A percentile compares a stretch with the other conserved stretches of the same genome.
These are phyloP conservation scores for Chelonia mydas DNA, from an alignment of 2,797 vertebrate genomes.

Conservation along the genomic window DNA sequence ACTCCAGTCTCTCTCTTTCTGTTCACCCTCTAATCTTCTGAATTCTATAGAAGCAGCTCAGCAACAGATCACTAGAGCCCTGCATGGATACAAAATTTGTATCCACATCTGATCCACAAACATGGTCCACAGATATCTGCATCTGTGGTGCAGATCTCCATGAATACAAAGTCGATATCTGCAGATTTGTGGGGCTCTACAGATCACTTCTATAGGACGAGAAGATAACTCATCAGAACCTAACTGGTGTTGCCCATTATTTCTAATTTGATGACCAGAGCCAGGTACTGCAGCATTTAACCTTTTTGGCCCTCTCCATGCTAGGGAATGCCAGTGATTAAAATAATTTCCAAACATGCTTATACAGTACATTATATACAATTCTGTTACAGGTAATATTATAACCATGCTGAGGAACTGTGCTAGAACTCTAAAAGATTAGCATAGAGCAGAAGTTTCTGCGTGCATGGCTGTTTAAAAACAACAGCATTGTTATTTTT, in stretches of 20 bases:
- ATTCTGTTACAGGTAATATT: not conserved
- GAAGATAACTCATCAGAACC: not conserved
- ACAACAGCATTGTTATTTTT: not conserved
- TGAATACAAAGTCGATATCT: too few relatives aligned
- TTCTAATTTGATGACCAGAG: not conserved
- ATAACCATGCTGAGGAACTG: not conserved
- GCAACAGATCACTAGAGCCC: not conserved
- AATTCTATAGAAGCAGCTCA: not conserved
- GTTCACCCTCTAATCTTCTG: not conserved
- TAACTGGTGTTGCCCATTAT: not conserved
- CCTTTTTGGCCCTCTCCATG: too few relatives aligned
- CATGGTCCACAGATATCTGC: too few relatives aligned
- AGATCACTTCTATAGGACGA: fast-evolving
- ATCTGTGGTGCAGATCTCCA: too few relatives aligned
- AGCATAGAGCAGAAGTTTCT: not conserved
- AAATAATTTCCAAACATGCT: not conserved
- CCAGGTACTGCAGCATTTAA: fast-evolving
- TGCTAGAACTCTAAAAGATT: not conserved
- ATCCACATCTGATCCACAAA: too few relatives aligned
- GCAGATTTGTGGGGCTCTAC: too few relatives aligned
- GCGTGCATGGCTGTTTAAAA: not conserved
- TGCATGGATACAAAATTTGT: too few relatives aligned
- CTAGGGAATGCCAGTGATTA: not conserved
- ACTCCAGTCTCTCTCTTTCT: not conserved
- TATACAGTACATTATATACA: not conserved